Evolutionary conservation across 2,888 invertebrate genomes (phyloP).

Genomic region (Temnothorax rugatulus): DNA sequence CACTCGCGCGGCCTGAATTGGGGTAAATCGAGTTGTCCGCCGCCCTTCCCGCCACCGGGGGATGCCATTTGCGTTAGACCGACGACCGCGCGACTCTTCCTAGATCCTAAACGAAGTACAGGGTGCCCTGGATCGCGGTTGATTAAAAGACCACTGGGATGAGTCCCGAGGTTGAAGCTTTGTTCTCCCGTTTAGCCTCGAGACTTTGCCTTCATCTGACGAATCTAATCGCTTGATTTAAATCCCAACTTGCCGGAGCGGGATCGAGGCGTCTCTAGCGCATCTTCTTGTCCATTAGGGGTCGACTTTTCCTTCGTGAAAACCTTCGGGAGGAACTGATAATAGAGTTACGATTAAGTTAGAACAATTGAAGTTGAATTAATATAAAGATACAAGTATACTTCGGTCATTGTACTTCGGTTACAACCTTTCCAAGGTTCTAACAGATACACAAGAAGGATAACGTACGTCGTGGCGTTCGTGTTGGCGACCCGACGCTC

Average conservation of each 20-base stretch:
- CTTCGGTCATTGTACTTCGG: neutral
- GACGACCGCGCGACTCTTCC: no score
- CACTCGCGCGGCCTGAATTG: neutral
- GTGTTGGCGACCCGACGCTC: neutral
- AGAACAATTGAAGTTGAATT: no score
- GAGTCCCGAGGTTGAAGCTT: neutral
- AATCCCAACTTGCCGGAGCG: neutral
- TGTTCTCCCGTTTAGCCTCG: neutral
- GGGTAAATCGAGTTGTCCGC: neutral
- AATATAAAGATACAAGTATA: neutral
- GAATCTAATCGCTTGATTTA: neutral
- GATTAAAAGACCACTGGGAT: neutral
- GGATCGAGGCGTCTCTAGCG: neutral
- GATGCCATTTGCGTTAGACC: neutral
- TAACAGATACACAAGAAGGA: neutral
- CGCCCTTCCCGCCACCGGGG: neutral
- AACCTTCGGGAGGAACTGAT: neutral
- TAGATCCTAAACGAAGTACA: neutral
- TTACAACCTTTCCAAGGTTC: neutral
- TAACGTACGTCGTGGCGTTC: neutral
- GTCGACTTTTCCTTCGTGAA: neutral
- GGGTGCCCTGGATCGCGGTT: neutral
- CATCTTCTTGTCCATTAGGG: neutral
- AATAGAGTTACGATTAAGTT: neutral
- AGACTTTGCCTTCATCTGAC: neutral